A percentile compares a stretch with the other conserved stretches of the same genome.
phyloP scores from a whole-genome alignment of 2,888 invertebrate species.

The Drosophila buzzatii region DNA sequence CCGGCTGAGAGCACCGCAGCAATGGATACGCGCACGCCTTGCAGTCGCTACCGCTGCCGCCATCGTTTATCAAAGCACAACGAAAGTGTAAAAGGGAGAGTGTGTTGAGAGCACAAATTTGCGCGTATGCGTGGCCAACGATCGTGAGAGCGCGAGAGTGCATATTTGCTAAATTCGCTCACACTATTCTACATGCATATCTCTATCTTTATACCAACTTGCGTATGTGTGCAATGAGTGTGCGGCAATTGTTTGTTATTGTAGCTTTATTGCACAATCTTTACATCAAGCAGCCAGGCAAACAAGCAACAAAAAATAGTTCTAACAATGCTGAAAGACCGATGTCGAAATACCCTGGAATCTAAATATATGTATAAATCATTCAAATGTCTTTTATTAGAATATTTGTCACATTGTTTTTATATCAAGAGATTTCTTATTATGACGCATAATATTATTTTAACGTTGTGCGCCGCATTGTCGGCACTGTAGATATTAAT shows the following conservation, averaged over 20 bases:
- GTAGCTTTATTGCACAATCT: conserved; percentile 75
- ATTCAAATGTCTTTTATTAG: background rate
- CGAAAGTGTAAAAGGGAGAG: conserved; percentile 19
- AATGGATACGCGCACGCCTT: conserved; percentile 50
- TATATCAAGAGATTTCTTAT: background rate
- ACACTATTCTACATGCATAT: conserved; percentile 17
- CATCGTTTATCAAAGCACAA: conserved; percentile 43
- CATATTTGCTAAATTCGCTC: conserved; percentile 55
- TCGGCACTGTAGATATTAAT: background rate
- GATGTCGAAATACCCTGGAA: conserved; percentile 17
- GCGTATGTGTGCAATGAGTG: conserved; percentile 42
- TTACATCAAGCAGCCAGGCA: conserved; percentile 51
- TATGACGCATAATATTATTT: background rate
- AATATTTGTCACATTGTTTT: background rate
- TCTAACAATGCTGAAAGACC: background rate
- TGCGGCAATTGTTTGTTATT: conserved; percentile 71
- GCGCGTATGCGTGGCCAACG: conserved; percentile 48
- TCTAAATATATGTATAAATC: background rate
- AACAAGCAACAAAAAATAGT: conserved; percentile 31
- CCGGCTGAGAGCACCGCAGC: conserved; percentile 45
- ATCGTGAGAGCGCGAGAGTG: conserved; percentile 43
- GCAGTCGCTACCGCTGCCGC: conserved; percentile 21
- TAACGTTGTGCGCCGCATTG: background rate
- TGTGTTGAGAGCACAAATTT: background rate
- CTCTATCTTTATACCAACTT: background rate